Evolutionary conservation across 1,140 invertebrate species (phyloP).

Genomic region (Oncopeltus fasciatus): DNA sequence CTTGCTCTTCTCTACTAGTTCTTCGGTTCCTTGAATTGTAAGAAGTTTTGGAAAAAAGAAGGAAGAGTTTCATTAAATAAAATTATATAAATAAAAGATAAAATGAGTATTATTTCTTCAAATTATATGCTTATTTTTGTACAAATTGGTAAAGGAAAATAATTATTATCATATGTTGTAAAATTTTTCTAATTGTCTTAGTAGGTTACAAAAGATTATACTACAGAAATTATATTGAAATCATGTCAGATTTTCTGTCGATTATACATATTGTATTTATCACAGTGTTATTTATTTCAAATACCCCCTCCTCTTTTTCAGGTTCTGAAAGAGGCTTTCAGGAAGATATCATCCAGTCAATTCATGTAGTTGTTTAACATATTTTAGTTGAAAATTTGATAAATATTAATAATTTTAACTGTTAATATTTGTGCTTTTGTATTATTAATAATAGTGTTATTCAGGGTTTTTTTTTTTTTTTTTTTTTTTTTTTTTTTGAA

Average conservation of each 20-base stretch:
- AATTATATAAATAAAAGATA: not conserved
- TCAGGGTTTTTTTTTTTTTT: too few species aligned
- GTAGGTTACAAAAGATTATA: not conserved
- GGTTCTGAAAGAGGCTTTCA: too few species aligned
- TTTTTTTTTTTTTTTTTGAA: too few species aligned
- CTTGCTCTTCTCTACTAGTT: not conserved
- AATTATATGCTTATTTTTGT: slow-evolving; percentile 8
- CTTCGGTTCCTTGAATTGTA: not conserved
- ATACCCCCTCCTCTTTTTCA: too few species aligned
- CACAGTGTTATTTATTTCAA: not conserved
- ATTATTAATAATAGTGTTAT: too few species aligned
- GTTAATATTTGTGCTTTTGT: too few species aligned
- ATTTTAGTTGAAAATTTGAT: too few species aligned
- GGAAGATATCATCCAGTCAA: too few species aligned
- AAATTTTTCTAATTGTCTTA: not conserved
- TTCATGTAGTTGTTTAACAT: too few species aligned
- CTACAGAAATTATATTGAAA: slow-evolving; percentile 6
- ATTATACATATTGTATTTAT: slow-evolving; percentile 7
- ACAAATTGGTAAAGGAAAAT: slow-evolving; percentile 6
- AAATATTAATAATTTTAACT: too few species aligned
- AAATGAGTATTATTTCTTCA: slow-evolving; percentile 4
- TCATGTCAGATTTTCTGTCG: slow-evolving; percentile 4
- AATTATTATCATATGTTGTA: slow-evolving; percentile 4
- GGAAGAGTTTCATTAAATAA: not conserved
- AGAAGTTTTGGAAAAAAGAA: not conserved